phyloP scores from a whole-genome alignment of 2,113 vertebrate genomes.

The Lepidothrix coronata region DNA sequence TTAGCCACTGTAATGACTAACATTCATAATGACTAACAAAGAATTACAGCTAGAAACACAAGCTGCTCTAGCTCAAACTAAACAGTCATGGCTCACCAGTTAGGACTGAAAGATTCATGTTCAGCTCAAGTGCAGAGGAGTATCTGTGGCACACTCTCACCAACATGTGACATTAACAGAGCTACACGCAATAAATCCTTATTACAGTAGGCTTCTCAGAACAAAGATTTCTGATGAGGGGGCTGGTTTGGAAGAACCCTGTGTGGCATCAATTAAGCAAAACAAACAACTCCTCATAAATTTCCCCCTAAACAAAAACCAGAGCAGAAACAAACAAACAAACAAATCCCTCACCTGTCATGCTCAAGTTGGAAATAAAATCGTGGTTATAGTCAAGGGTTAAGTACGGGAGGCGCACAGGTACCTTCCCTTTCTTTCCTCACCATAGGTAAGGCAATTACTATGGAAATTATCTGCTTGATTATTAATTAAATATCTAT shows the following conservation, averaged over 20 bases:
- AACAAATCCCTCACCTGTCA: not conserved
- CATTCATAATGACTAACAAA: conserved; percentile 9
- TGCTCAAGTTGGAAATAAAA: not conserved
- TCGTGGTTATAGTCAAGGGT: not conserved
- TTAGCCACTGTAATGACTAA: conserved; percentile 28
- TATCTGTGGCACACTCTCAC: conserved; percentile 27
- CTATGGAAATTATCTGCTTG: conserved; percentile 1
- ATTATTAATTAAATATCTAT: conserved; percentile 68
- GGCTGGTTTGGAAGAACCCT: conserved; percentile 28
- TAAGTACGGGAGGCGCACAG: not conserved
- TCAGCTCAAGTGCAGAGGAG: conserved; percentile 20
- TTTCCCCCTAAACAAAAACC: not conserved
- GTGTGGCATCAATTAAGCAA: conserved; percentile 24
- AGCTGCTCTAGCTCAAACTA: conserved; percentile 32
- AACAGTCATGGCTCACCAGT: conserved; percentile 22
- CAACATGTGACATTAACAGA: not conserved
- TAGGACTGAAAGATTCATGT: conserved; percentile 10
- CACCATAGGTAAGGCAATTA: conserved; percentile 1
- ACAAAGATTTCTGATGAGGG: conserved; percentile 36
- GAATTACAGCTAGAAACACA: conserved; percentile 20
- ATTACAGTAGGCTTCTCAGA: not conserved
- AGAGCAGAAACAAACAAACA: not conserved
- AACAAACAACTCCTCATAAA: conserved; percentile 28
- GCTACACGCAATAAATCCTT: not conserved
- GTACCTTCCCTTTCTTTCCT: not conserved